phyloP scores from a whole-genome alignment of 2,888 invertebrate genomes.

The Anodontia alba region DNA sequence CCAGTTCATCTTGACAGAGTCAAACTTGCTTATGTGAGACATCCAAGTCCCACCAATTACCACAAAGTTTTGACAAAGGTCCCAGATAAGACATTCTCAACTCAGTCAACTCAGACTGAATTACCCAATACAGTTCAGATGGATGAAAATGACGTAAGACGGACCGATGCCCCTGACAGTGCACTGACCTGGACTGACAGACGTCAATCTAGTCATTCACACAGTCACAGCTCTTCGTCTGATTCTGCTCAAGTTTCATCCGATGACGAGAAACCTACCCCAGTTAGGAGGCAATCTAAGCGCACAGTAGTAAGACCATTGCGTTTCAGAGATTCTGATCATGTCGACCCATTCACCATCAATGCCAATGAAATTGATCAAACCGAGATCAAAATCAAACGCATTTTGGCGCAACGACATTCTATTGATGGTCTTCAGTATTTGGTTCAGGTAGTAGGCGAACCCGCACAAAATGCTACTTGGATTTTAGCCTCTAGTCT shows the following conservation, averaged over 20 bases:
- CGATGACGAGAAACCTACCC: no score
- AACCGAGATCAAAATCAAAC: neutral
- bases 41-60: constrained; percentile 22
- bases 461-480: neutral
- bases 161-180: no score
- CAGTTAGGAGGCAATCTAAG: no score
- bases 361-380: neutral
- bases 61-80: neutral
- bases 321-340: neutral
- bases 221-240: no score
- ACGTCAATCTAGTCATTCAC: no score
- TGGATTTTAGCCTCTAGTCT: neutral
- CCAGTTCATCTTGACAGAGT: constrained; percentile 44
- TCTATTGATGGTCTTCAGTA: neutral
- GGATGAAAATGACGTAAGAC: no score
- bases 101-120: constrained; percentile 1
- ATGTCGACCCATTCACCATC: neutral
- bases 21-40: constrained; percentile 35
- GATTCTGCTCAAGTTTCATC: no score
- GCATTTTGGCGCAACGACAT: neutral
- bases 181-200: no score
- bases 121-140: no score
- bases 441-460: neutral
- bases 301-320: neutral
- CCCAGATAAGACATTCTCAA: neutral